phyloP scores from a whole-genome alignment of 2,888 invertebrate species.

The Romanomermis culicivorax region DNA sequence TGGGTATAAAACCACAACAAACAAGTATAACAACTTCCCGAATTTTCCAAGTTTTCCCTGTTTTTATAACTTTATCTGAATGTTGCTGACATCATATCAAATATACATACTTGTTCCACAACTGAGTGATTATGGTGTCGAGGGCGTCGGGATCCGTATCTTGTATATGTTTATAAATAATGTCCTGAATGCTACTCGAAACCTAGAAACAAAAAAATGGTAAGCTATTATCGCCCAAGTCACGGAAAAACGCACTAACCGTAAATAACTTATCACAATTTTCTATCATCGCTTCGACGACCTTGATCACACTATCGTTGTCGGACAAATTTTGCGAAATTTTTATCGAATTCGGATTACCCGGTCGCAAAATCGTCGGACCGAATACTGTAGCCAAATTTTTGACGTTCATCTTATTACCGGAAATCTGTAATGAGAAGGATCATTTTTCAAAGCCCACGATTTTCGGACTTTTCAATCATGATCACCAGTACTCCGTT shows the following conservation, averaged over 20 bases:
- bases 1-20: too few relatives aligned
- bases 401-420: conserved; percentile 79
- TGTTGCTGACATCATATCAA: background rate
- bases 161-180: conserved; percentile 61
- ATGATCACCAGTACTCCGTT: conserved; percentile 27
- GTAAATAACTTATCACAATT: conserved; percentile 49
- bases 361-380: conserved; percentile 64
- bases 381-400: conserved; percentile 80
- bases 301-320: conserved; percentile 68
- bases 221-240: too few relatives aligned
- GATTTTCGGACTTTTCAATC: conserved; percentile 13
- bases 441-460: background rate
- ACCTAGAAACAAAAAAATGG: too few relatives aligned
- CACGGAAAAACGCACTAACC: too few relatives aligned
- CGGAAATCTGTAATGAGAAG: conserved; percentile 38
- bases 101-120: background rate
- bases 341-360: conserved; percentile 14
- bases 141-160: conserved; percentile 60
- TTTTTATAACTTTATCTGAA: too few relatives aligned
- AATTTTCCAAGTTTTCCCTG: too few relatives aligned
- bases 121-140: conserved; percentile 38
- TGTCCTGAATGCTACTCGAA: conserved; percentile 57
- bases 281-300: conserved; percentile 54
- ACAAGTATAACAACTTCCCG: too few relatives aligned
- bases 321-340: conserved; percentile 42